Base-by-base conservation (phyloP, 2,888 invertebrate species). In the Amphimallon solstitiale region DNA sequence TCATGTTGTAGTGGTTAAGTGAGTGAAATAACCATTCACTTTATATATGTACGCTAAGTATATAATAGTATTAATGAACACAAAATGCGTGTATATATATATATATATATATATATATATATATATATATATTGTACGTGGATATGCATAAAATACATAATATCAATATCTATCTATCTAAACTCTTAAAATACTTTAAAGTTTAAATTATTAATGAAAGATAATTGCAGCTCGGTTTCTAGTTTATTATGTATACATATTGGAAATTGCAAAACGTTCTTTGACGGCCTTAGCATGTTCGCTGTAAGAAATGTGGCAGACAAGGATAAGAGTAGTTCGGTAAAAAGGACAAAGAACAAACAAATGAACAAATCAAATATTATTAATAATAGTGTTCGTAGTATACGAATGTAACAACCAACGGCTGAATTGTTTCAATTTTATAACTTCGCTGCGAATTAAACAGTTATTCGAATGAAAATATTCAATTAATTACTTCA, bases 161-260 rank as follows among this genome's bases (percentile, higher is more conserved):
- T 29, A 29, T 29, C 29, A 29, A 29, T 29, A 29, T 29, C 3
- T 29, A 29, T 29, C 29, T 29, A 29, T 29, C 29, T 29, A 29
- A 29, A 29, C 29, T 29, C 29, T 29, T 29, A 3, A 15, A 52
- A 14, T 29, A 23, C 23, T 48, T 12, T 48, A 23, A 48, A 52
- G 35, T 52, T 51, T 63, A 63, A 63, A 63, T 63, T 63, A 54
- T 63, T 63, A 63, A 63, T 63, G 54, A 63, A 54, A 35, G 14
- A 35, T 51, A 51, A 51, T 51, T 51, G 17, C 35, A 51, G 35
- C 35, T 51, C 34, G 35, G 35, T 15, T 51, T 49, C 7, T 3
- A 14, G 17, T 12, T 15, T 12, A 40, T 17, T 29, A 45, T 29
- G 35, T 52, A 46, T 17, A 46, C 4, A 46, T 37, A 48, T 48